Conservation (phyloP, 2,113 vertebrate species). For the Edolisoma coerulescens region DNA sequence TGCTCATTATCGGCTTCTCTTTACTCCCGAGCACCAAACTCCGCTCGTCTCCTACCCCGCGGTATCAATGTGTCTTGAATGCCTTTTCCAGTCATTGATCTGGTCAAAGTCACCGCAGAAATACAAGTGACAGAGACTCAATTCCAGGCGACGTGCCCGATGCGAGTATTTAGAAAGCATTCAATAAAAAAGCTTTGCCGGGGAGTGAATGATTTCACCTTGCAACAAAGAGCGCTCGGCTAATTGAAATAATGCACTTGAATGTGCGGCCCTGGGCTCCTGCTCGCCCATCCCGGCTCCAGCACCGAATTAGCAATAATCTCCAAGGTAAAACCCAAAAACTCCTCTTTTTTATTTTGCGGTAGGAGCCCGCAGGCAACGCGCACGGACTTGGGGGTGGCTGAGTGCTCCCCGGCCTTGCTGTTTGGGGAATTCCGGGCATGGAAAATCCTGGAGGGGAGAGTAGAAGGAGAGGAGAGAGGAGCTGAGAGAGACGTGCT, state of each 20-base stretch:
- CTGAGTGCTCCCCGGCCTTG: background rate
- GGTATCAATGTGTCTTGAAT: constrained; percentile 14
- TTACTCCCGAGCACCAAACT: background rate
- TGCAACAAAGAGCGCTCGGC: constrained; percentile 11
- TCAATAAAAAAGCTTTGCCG: constrained; percentile 35
- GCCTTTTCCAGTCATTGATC: constrained; percentile 62
- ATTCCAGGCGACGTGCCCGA: constrained; percentile 38
- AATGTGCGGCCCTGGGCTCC: background rate
- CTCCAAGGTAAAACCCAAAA: background rate
- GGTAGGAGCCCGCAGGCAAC: background rate
- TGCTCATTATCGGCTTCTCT: constrained; percentile 7
- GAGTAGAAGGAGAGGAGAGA: background rate
- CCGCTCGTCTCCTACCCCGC: background rate
- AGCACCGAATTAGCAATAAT: background rate
- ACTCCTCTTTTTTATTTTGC: fast-evolving
- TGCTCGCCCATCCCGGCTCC: background rate
- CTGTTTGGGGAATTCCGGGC: background rate
- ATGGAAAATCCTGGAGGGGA: background rate
- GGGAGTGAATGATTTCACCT: constrained; percentile 35
- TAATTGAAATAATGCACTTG: constrained; percentile 43
- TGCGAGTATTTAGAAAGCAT: constrained; percentile 24
- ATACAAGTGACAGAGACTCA: constrained; percentile 52
- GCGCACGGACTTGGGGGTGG: fast-evolving
- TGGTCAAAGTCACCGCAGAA: constrained; percentile 58
- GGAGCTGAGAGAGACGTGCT: background rate